Base-by-base conservation (phyloP, 2,888 invertebrate species). In the Chirona hameri region DNA sequence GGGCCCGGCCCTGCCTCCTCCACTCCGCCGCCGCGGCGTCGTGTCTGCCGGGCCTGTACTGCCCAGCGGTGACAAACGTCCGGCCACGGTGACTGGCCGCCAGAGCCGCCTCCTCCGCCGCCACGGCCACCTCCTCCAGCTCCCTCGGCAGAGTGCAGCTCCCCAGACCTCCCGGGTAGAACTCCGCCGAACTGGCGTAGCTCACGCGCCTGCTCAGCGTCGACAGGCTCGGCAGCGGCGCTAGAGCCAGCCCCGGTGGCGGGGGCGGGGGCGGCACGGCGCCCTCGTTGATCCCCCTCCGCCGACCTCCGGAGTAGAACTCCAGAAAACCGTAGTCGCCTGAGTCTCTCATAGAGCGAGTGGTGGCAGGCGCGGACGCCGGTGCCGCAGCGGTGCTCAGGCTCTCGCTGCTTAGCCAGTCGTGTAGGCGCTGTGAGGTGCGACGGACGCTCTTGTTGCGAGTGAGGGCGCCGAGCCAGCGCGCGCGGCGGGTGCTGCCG, bases 391-490 rank as follows among this genome's bases (percentile, higher is more conserved):
- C 15, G 21, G 12, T 24, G 24, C 14, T 5, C 76, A 76, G 46
- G 12, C 76, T 76, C 39, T 76, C 76, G 24, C 76, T 76, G 46
- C 76, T 76, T 24, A 76, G 76, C 76, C 76, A 76, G 46, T 46
- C 76, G 46, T 76, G 76, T 24, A 76, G 46, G 0, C 76, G 39
- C 39, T 46, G 76, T 21, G 76, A 46, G 46, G 76, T 39, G 39
- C 46, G 39, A 0, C 46, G 39, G 39, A 76, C 76, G 76, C 76
- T 76, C 76, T 76, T 76, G 76, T 76, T 39, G 24, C 76, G 76
- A 21, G 46, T 46, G 39, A 76, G 39, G 10, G 46, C 76, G 7
- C 24, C 46, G 39, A 76, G 76, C 76, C 76, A 76, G 39, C 76
- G 39, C 24, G 46, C 12, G 24, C 46, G 39, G 9, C 76, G 76